Percentiles rank a stretch among this genome's conserved stretches.
Evolutionary conservation across 2,113 vertebrate genomes (phyloP).

Genomic region (Taxidea taxus): DNA sequence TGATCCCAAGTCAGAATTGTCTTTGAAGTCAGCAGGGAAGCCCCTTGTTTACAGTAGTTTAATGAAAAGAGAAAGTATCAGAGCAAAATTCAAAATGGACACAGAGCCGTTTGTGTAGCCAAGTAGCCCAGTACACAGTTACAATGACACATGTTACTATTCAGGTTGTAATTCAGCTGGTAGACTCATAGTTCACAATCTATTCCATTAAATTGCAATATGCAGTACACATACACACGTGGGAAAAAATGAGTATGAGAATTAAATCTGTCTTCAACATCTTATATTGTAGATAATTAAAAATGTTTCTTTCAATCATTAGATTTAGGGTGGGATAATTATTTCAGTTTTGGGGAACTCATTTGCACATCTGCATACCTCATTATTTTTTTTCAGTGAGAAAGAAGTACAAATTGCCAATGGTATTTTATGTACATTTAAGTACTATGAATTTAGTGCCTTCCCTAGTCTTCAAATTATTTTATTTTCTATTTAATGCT

Average conservation of each 20-base stretch:
- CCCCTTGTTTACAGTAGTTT: constrained; percentile 34
- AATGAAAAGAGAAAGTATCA: constrained; percentile 31
- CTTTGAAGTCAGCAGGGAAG: constrained; percentile 71
- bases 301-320: neutral
- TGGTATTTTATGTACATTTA: neutral
- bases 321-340: neutral
- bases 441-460: neutral
- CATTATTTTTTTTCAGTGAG: neutral
- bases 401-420: neutral
- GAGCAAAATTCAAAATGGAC: constrained; percentile 14
- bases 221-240: neutral
- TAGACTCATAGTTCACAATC: neutral
- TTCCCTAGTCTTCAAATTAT: neutral
- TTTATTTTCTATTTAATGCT: neutral
- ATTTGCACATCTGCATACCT: neutral
- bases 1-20: constrained; percentile 23
- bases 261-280: neutral
- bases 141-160: neutral
- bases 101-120: neutral
- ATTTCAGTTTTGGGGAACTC: neutral
- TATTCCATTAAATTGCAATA: neutral
- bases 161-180: neutral
- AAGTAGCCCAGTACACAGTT: neutral
- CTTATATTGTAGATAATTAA: neutral
- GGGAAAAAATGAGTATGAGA: neutral